Base-by-base conservation (phyloP, 1,140 invertebrate species). In the Samia ricini region DNA sequence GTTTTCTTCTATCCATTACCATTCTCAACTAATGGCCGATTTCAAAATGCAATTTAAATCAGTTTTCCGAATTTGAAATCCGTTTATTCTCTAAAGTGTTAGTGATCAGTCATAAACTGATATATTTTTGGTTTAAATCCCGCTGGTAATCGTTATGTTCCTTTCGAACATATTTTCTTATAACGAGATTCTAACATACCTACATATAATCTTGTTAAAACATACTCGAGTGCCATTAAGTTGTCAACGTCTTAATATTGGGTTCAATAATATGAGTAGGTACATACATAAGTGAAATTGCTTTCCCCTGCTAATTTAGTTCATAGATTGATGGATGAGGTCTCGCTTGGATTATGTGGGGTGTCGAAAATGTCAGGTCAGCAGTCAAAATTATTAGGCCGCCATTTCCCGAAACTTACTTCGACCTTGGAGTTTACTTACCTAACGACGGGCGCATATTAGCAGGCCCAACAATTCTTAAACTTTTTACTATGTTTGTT, bases 341-440 rank as follows among this genome's bases (percentile, higher is more conserved):
- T 57, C 26, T 57, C 56, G 56, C 56, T 18, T 55, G 22, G 22
- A 55, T 21, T 10, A 55, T 57, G 56, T 57, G 26, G 56, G 56
- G 56, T 57, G 56, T 57, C 29, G 56, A 57, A 57, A 57, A 57
- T 57, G 56, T 57, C 56, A 57, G 56, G 56, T 57, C 56, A 57
- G 18, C 15, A 57, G 56, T 57, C 24, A 29, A 57, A 57, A 57
- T 57, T 57, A 57, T 33, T 57, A 36, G 56, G 56, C 6, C 56
- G 56, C 56, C 22, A 57, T 57, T 55, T 42, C 20, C 20, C 19
- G 20, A 23, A 22, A 23, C 51, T 52, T 8, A 5, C 19, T 52
- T 7, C n/a, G 20, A 52, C 51, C 51, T 52, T 23, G 51, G 18
- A 42, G 33, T 42, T 15, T 42, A 42, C 7, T 42, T 15, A 29